Evolutionary conservation across 2,797 vertebrate species (phyloP), one percentile per base, ranked within the genome.

Genomic region (Lemur catta): DNA sequence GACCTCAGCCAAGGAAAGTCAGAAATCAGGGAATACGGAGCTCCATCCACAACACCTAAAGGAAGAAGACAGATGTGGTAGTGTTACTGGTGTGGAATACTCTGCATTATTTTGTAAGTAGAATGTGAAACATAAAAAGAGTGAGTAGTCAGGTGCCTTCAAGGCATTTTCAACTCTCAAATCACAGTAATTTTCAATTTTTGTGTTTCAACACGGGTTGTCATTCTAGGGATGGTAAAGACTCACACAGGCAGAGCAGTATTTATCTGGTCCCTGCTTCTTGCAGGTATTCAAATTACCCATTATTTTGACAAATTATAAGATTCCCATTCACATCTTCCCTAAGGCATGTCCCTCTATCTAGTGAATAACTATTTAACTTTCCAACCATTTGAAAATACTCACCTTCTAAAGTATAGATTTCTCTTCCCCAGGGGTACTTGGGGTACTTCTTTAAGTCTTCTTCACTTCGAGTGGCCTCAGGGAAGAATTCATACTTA

Each of bases 401-500:
- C 98, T 99, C 98, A 99, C 99, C 99, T 98, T 99, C 99, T 96
- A 99, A 98, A 43, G 99, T 99, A 95, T 99, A 99, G 98, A 99
- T 99, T 97, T 99, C 99, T 95, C 99, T 98, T 26, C 99, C 99
- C 99, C 99, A 99, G 28, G 99, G 99, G 95, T 99, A 99, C 94
- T 98, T 99, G 69, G 99, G 98, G 97, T 99, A 99, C 97, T 99
- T 99, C 98, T 99, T 99, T 89, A 99, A 98, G 97, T 99, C 99
- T 63, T 99, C 99, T 80, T 99, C 99, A 86, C 98, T 99, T 98
- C 99, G 98, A n/a, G 99, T 99, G 93, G 99, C 99, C 98, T 99
- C 99, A 76, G 99, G 99, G 98, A 99, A 99, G 98, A 99, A 99
- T 98, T 99, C 99, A 20, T 99, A 99, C 98, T 99, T 99, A 91